Percentiles rank a stretch among this genome's conserved stretches.
Conservation (phyloP, 2,797 vertebrate genomes). For the Meriones psammophilus region DNA sequence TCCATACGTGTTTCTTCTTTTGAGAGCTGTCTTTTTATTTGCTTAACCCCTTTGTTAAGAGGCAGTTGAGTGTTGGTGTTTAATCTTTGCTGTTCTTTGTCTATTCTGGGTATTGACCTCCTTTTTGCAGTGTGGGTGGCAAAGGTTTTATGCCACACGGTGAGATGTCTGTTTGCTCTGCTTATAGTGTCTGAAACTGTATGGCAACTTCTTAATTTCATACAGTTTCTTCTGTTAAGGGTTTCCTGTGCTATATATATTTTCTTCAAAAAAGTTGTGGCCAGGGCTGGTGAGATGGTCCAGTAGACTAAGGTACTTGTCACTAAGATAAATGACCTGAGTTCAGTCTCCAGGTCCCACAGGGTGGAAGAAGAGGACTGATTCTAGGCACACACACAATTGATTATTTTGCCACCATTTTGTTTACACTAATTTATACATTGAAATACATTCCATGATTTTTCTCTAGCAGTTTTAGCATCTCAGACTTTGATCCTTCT, state of each 20-base stretch:
- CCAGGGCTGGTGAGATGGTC: neutral
- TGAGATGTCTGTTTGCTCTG: neutral
- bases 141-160: neutral
- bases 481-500: neutral
- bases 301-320: neutral
- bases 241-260: neutral
- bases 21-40: neutral
- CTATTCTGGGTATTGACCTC: neutral
- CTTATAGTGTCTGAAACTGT: neutral
- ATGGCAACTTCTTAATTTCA: neutral
- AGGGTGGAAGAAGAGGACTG: neutral
- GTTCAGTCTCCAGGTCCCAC: no score
- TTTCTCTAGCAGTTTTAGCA: neutral
- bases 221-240: neutral
- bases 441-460: neutral
- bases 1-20: neutral
- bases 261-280: neutral
- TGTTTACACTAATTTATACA: neutral
- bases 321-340: neutral
- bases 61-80: neutral
- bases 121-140: neutral
- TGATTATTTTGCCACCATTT: neutral
- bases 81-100: neutral
- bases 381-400: neutral
- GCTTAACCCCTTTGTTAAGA: neutral